These are phyloP conservation scores for Oxystoma pomonae DNA, from an alignment of 2,888 invertebrate genomes.

Conservation along the genomic window DNA sequence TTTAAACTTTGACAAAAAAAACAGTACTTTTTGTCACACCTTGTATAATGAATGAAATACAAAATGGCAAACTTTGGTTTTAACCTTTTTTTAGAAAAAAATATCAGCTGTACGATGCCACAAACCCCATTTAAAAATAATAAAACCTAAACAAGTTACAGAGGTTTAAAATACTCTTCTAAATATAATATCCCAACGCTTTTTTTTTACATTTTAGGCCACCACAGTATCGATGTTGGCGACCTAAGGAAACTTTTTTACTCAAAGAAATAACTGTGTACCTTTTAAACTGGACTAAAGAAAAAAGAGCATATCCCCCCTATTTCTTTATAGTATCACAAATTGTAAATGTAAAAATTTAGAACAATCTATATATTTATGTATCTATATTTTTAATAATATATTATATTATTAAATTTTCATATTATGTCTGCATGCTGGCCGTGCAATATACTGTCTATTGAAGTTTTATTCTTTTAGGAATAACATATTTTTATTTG, in stretches of 20 bases:
- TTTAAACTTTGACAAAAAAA: too few relatives aligned
- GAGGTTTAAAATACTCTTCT: too few relatives aligned
- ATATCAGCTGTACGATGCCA: too few relatives aligned
- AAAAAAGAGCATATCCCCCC: constrained; percentile 31
- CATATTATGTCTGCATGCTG: constrained; percentile 38
- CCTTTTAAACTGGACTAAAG: constrained; percentile 25
- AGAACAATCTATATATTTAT: constrained; percentile 25
- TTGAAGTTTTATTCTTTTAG: neutral
- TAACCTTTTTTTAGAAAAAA: too few relatives aligned
- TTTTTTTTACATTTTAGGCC: constrained; percentile 38
- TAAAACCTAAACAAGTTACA: too few relatives aligned
- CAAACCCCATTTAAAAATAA: too few relatives aligned
- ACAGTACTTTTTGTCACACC: too few relatives aligned
- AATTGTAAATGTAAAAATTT: constrained; percentile 20
- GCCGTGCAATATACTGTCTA: constrained; percentile 36
- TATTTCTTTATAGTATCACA: constrained; percentile 20
- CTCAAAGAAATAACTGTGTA: constrained; percentile 41
- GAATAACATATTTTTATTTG: too few relatives aligned
- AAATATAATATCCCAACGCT: constrained; percentile 4
- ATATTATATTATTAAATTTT: constrained; percentile 16
- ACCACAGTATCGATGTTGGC: constrained; percentile 44
- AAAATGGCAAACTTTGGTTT: too few relatives aligned
- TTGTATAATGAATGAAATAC: too few relatives aligned
- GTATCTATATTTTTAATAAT: constrained; percentile 32
- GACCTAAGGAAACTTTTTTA: constrained; percentile 41